These are phyloP conservation scores for Amphiprion percula DNA, from an alignment of 2,113 vertebrate genomes.

Conservation along the genomic window DNA sequence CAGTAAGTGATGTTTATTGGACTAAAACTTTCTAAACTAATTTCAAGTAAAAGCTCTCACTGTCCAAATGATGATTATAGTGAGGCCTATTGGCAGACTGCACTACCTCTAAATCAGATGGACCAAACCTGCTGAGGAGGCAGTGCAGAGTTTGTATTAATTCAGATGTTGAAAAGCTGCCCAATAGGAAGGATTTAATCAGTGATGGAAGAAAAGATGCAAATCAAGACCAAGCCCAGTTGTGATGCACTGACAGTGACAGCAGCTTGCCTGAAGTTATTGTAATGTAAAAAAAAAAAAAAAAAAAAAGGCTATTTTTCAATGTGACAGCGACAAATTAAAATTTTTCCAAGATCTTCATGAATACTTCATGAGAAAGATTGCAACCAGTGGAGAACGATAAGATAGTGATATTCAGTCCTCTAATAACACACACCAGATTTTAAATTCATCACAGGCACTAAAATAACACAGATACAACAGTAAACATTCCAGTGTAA, in stretches of 20 bases:
- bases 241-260: constrained; percentile 1
- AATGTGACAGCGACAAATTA: constrained; percentile 11
- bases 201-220: constrained; percentile 14
- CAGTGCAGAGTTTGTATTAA: constrained; percentile 16
- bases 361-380: constrained; percentile 24
- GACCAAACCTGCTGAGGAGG: constrained; percentile 32
- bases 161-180: constrained; percentile 30
- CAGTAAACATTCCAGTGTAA: constrained; percentile 40
- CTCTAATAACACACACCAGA: constrained; percentile 10
- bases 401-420: neutral
- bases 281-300: neutral
- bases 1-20: constrained; percentile 11
- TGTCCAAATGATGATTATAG: constrained; percentile 6
- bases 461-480: constrained; percentile 32
- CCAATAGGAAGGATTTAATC: constrained; percentile 13
- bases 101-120: constrained; percentile 6
- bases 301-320: constrained; percentile 20
- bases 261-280: constrained; percentile 9
- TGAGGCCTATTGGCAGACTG: constrained; percentile 3
- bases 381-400: constrained; percentile 6
- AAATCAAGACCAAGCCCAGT: constrained; percentile 22
- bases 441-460: constrained; percentile 40
- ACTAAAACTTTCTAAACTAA: constrained; percentile 6
- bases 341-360: constrained; percentile 9
- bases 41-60: constrained; percentile 10